Base-by-base conservation (phyloP, 2,888 invertebrate species). In the Dicranocentrus wangi region DNA sequence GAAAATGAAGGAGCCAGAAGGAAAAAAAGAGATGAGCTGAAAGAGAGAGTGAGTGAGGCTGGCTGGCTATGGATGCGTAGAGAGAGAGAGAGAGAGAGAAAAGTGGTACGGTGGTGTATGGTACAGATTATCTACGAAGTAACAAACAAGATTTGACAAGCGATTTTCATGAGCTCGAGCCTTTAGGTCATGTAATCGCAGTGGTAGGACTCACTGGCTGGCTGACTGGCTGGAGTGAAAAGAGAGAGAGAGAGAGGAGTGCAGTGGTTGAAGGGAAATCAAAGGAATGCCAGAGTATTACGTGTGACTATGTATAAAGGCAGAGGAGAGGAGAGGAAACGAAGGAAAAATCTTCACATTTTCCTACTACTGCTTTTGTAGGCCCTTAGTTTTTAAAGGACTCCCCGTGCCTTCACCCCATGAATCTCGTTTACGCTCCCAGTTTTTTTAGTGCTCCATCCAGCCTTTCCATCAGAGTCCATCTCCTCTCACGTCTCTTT, bases 141-240 rank as follows among this genome's bases (percentile, higher is more conserved):
- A 76, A 68, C 76, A 76, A 76, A 76, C 76, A 76, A 76, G 76
- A 76, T 76, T 76, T 76, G 76, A 76, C 76, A 76, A 76, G 53
- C 76, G 68, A 76, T 66, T 76, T 66, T 42, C 47, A 76, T 53
- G 27, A 47, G 76, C 68, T 71, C 42, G 25, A 66, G 65, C 75
- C 75, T 66, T 65, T 42, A 76, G 76, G 76, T 76, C 76, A 76
- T 76, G 61, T 61, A 63, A 63, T 63, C 63, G 63, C 42, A 42
- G 63, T 60, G 23, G 55, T 55, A 55, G 21, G 23, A 47, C 47
- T 47, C 47, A 21, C 19, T 58, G 13, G 27, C 15, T n/a, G n/a
- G n/a, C n/a, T n/a, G n/a, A n/a, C n/a, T n/a, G n/a, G n/a, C n/a
- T n/a, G n/a, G n/a, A n/a, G n/a, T n/a, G n/a, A n/a, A n/a, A n/a